These are phyloP conservation scores for Prinia subflava DNA, from an alignment of 2,113 vertebrate species.

Conservation along the genomic window DNA sequence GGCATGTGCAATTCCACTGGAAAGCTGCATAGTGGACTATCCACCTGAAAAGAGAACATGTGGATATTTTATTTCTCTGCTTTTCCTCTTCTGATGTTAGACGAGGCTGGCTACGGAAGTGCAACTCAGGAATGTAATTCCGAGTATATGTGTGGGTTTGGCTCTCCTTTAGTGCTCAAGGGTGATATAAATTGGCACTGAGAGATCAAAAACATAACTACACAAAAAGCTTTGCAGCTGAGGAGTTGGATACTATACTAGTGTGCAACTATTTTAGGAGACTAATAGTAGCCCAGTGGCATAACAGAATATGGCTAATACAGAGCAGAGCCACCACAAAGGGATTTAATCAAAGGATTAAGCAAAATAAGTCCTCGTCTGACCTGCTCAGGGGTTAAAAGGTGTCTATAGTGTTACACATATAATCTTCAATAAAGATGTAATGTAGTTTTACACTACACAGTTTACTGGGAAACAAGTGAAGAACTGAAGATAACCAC, in stretches of 20 bases:
- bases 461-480: neutral
- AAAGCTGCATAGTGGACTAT: neutral
- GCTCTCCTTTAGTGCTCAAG: neutral
- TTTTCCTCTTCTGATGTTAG: neutral
- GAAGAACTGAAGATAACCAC: neutral
- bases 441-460: neutral
- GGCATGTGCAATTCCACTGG: rapidly evolving
- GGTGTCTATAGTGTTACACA: neutral
- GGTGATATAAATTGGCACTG: neutral
- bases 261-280: neutral
- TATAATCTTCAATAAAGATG: neutral
- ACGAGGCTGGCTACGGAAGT: neutral
- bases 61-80: neutral
- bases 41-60: neutral
- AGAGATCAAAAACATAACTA: neutral
- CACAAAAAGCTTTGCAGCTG: neutral
- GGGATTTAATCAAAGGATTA: neutral
- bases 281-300: neutral
- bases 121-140: neutral
- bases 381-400: neutral
- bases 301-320: neutral
- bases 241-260: neutral
- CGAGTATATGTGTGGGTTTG: neutral
- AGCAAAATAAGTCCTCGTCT: neutral
- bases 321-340: neutral